phyloP scores from a whole-genome alignment of 2,113 vertebrate genomes.

The Chaetodon auriga region DNA sequence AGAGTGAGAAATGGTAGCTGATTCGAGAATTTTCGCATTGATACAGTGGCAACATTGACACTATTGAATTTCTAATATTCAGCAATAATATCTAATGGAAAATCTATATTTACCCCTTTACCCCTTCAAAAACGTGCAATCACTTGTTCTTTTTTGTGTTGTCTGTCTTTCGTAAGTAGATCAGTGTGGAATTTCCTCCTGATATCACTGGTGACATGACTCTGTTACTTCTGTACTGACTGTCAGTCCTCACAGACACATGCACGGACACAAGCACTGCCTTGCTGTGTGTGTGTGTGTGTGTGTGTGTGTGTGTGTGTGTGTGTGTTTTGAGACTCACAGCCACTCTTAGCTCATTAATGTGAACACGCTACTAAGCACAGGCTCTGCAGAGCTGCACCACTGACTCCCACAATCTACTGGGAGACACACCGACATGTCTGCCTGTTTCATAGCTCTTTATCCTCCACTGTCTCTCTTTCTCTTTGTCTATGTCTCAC shows the following conservation, averaged over 20 bases:
- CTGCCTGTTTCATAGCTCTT: conserved; percentile 45
- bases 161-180: neutral
- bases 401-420: conserved; percentile 62
- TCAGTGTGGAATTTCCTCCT: neutral
- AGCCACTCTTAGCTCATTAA: conserved; percentile 74
- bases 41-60: no score
- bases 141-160: neutral
- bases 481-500: conserved; percentile 24
- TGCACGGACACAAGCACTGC: conserved; percentile 3
- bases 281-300: conserved; percentile 30
- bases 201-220: neutral
- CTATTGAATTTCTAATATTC: no score
- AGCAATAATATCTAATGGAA: no score
- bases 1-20: no score
- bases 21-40: no score
- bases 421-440: conserved; percentile 57
- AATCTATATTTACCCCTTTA: neutral
- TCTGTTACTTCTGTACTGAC: neutral
- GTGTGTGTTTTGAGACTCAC: conserved; percentile 59
- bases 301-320: conserved; percentile 45
- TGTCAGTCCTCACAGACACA: neutral
- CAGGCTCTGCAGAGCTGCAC: conserved; percentile 72
- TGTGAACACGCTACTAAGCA: conserved; percentile 69
- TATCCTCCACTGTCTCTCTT: conserved; percentile 32
- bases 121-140: neutral